Evolutionary conservation across 1,140 invertebrate species (phyloP).

Genomic region (Choristoneura fumiferana): DNA sequence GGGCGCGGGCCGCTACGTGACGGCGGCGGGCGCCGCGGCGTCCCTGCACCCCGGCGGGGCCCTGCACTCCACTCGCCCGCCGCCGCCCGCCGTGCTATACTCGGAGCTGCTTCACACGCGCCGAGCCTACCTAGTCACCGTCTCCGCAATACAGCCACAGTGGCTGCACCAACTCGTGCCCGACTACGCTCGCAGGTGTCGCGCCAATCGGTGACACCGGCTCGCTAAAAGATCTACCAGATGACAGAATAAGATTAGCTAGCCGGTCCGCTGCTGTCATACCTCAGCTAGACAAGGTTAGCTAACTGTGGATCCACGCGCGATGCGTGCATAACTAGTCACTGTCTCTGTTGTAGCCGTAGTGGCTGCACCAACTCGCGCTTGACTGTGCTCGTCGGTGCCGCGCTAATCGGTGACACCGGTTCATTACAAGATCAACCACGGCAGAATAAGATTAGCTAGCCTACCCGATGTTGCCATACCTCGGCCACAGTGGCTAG

Average conservation of each 20-base stretch:
- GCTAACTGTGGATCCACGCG: no score
- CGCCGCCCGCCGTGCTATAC: slow-evolving; percentile 90
- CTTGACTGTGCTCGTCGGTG: no score
- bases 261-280: no score
- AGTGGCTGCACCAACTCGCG: slow-evolving; percentile 81
- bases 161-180: slow-evolving; percentile 81
- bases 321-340: slow-evolving; percentile 90
- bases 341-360: slow-evolving; percentile 83
- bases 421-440: no score
- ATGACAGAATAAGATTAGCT: no score
- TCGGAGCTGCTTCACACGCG: slow-evolving; percentile 93
- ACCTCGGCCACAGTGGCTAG: no score
- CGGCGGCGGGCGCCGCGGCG: slow-evolving; percentile 47
- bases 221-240: no score
- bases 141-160: slow-evolving; percentile 83
- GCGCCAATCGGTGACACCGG: slow-evolving; percentile 45
- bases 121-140: slow-evolving; percentile 88
- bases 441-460: no score
- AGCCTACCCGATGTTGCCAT: no score
- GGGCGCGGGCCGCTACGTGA: slow-evolving; percentile 51
- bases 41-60: slow-evolving; percentile 91
- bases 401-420: no score
- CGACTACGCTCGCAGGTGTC: slow-evolving; percentile 51
- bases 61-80: slow-evolving; percentile 81
- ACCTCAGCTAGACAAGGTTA: no score